Evolutionary conservation across 2,797 vertebrate species (phyloP).

Genomic region (Tinamus major): DNA sequence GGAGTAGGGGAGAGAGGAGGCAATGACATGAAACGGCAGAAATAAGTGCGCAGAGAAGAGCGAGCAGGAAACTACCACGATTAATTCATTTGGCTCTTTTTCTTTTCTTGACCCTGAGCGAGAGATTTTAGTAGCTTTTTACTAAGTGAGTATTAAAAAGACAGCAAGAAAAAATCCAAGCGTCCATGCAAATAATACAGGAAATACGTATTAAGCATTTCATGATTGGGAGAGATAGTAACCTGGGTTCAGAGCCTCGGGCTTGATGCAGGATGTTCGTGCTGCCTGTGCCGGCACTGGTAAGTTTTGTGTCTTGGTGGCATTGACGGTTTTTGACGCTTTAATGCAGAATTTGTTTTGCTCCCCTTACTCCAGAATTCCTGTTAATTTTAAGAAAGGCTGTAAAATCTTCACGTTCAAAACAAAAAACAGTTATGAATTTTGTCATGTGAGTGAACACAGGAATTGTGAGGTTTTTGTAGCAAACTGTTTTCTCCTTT

Average conservation of each 20-base stretch:
- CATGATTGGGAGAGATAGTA: neutral
- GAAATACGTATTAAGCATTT: neutral
- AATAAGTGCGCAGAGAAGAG: neutral
- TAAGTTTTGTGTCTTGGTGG: neutral
- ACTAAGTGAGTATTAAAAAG: neutral
- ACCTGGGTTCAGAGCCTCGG: neutral
- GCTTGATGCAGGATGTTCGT: neutral
- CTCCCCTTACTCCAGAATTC: neutral
- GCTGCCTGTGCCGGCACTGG: neutral
- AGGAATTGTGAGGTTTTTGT: neutral
- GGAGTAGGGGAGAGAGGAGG: neutral
- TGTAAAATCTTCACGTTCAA: neutral
- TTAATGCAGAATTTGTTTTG: neutral
- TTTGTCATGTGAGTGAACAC: neutral
- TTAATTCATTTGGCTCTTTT: neutral
- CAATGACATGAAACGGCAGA: neutral
- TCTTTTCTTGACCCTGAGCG: neutral
- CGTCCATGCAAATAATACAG: neutral
- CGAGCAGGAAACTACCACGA: neutral
- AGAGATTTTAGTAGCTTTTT: neutral
- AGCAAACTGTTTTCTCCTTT: neutral
- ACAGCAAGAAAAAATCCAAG: neutral
- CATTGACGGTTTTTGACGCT: neutral
- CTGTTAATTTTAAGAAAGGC: neutral
- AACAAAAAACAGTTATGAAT: neutral